Percentiles rank a stretch among this genome's conserved stretches.
Evolutionary conservation across 1,140 invertebrate species (phyloP).

Genomic region (Cotesia typhae): DNA sequence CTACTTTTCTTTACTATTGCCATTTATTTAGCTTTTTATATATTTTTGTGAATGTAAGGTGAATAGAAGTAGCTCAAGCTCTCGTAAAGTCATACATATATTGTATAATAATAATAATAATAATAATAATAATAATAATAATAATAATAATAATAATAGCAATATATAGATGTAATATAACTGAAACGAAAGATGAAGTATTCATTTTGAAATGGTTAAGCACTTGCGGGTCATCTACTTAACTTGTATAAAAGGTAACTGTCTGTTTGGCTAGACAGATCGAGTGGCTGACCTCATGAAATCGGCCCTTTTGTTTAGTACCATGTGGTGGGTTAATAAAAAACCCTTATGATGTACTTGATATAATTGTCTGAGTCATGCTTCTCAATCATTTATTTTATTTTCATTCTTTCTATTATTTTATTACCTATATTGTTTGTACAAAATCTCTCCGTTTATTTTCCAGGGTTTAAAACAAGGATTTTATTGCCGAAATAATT

Average conservation of each 20-base stretch:
- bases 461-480: too few relatives aligned
- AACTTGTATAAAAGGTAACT: slow-evolving; percentile 38
- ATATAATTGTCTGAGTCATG: slow-evolving; percentile 26
- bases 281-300: slow-evolving; percentile 55
- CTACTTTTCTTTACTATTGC: slow-evolving; percentile 39
- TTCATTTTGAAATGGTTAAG: slow-evolving; percentile 28
- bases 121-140: too few relatives aligned
- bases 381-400: not conserved
- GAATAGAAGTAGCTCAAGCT: not conserved
- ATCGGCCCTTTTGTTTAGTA: slow-evolving; percentile 33
- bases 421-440: too few relatives aligned
- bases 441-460: too few relatives aligned
- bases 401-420: too few relatives aligned
- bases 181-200: too few relatives aligned
- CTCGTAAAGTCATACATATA: slow-evolving; percentile 31
- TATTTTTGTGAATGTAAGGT: not conserved
- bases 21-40: not conserved
- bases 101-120: too few relatives aligned
- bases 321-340: slow-evolving; percentile 1
- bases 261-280: slow-evolving; percentile 50
- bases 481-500: too few relatives aligned
- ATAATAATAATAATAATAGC: too few relatives aligned
- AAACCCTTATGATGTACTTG: not conserved
- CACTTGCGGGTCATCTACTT: slow-evolving; percentile 48
- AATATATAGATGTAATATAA: slow-evolving; percentile 13